phyloP scores from a whole-genome alignment of 2,113 vertebrate genomes.

The Odobenus rosmarus region DNA sequence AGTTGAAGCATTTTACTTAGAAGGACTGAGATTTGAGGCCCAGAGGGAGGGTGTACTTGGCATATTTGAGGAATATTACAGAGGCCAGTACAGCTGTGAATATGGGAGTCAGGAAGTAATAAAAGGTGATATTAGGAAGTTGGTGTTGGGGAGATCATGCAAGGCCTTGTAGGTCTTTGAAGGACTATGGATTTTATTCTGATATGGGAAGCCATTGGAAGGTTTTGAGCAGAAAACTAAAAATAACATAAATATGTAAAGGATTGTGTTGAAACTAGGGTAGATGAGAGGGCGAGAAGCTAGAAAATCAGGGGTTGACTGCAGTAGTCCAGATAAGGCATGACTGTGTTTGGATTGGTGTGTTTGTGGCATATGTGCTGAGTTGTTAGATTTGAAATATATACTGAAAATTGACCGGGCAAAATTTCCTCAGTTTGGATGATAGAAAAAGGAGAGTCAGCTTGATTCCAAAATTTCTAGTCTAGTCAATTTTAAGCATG shows the following conservation, averaged over 20 bases:
- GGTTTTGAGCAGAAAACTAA: background rate
- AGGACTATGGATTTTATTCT: background rate
- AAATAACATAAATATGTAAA: slow-evolving; percentile 5
- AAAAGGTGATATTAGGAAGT: background rate
- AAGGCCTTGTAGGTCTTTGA: background rate
- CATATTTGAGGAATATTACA: background rate
- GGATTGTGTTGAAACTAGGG: background rate
- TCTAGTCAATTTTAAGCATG: background rate
- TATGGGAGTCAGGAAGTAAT: rapidly evolving
- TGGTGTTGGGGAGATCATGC: rapidly evolving
- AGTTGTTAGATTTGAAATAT: background rate
- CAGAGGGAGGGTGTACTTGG: background rate
- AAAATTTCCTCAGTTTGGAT: background rate
- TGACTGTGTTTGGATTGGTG: background rate
- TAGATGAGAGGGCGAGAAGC: background rate
- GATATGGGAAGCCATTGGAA: background rate
- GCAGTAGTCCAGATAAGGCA: background rate
- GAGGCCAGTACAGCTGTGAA: background rate
- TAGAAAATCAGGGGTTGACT: background rate
- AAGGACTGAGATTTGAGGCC: background rate
- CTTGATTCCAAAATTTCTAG: background rate
- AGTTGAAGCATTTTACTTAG: background rate
- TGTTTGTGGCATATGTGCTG: background rate
- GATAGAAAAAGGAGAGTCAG: background rate
- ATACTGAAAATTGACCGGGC: background rate